Conservation (phyloP, 2,797 vertebrate species). For the Gastrophryne carolinensis region DNA sequence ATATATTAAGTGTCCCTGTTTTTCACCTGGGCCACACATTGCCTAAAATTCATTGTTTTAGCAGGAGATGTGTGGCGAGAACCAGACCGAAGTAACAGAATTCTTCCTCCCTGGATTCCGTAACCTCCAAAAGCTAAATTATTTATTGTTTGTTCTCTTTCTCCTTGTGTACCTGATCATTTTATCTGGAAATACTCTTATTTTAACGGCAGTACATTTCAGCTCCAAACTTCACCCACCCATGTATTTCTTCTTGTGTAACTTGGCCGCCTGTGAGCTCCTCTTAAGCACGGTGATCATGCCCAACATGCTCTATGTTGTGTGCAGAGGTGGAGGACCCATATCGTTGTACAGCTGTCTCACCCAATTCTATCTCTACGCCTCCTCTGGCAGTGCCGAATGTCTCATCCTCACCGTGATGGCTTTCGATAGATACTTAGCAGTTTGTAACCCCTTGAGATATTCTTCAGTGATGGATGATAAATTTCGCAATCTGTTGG, state of each 20-base stretch:
- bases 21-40: no score
- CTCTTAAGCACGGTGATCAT: constrained; percentile 51
- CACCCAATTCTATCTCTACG: constrained; percentile 56
- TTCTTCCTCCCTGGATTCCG: constrained; percentile 47
- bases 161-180: constrained; percentile 8
- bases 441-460: constrained; percentile 58
- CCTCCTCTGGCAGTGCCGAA: constrained; percentile 53
- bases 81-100: neutral
- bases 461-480: constrained; percentile 55
- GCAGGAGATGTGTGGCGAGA: no score
- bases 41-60: no score
- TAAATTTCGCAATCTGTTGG: constrained; percentile 41
- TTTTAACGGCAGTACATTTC: constrained; percentile 37
- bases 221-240: constrained; percentile 45
- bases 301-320: constrained; percentile 48
- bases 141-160: neutral
- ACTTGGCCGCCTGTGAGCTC: constrained; percentile 58
- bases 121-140: constrained; percentile 6
- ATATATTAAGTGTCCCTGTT: no score
- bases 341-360: constrained; percentile 57
- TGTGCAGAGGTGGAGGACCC: constrained; percentile 36
- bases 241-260: constrained; percentile 56
- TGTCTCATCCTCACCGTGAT: constrained; percentile 59
- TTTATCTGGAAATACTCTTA: neutral
- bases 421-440: constrained; percentile 59